phyloP scores from a whole-genome alignment of 1,140 invertebrate species.

The Trypoxylus dichotomus region DNA sequence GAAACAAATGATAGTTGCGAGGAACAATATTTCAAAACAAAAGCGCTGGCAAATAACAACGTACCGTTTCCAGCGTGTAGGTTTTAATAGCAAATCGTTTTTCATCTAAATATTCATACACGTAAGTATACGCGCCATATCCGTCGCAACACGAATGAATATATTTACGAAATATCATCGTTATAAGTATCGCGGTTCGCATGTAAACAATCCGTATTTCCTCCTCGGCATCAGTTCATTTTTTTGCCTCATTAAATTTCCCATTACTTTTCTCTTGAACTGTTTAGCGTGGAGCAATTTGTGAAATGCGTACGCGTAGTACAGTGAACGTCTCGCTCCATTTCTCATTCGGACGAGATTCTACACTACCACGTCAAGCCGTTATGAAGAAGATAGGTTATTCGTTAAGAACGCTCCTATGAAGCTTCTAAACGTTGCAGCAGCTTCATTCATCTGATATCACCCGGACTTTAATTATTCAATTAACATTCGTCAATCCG shows the following conservation, averaged over 20 bases:
- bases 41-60: neutral
- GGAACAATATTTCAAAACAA: neutral
- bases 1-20: neutral
- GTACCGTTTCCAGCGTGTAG: neutral
- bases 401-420: neutral
- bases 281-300: neutral
- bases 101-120: constrained; percentile 16
- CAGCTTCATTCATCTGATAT: constrained; percentile 10
- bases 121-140: neutral
- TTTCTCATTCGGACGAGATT: neutral
- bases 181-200: neutral
- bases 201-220: neutral
- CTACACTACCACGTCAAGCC: neutral
- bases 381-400: neutral
- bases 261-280: neutral
- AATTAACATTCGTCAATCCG: constrained; percentile 9
- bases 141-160: neutral
- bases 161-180: neutral
- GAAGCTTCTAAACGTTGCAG: neutral
- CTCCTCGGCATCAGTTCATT: neutral
- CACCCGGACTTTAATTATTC: neutral
- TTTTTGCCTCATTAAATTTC: neutral
- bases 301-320: neutral
- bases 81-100: neutral
- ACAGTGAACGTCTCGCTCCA: neutral